phyloP scores from a whole-genome alignment of 2,113 vertebrate species.

The Rhinoptilus africanus region DNA sequence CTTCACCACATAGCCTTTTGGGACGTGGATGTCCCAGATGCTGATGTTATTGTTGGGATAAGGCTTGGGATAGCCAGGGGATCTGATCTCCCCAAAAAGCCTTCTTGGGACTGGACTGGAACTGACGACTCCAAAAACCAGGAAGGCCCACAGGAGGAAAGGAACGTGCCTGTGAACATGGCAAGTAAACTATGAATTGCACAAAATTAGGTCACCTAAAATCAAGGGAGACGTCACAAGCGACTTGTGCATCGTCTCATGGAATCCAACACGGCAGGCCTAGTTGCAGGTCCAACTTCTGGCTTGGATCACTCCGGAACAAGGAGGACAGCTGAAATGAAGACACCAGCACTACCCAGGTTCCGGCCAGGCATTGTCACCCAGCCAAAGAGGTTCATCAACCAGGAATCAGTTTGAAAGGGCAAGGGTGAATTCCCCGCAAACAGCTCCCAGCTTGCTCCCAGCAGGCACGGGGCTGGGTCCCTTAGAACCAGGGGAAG shows the following conservation, averaged over 20 bases:
- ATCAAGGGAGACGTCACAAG: background rate
- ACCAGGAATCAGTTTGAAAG: background rate
- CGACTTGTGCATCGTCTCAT: background rate
- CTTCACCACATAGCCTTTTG: conserved; percentile 81
- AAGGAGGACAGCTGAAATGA: background rate
- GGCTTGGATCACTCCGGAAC: background rate
- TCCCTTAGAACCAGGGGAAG: background rate
- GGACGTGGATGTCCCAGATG: conserved; percentile 80
- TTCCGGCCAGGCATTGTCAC: background rate
- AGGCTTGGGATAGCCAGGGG: conserved; percentile 83
- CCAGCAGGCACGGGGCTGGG: background rate
- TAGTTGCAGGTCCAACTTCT: background rate
- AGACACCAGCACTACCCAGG: background rate
- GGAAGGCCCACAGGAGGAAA: background rate
- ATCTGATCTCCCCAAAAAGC: conserved; percentile 80
- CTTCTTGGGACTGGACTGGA: background rate
- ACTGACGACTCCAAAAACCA: background rate
- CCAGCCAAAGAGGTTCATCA: background rate
- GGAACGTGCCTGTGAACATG: conserved; percentile 46
- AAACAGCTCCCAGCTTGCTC: background rate
- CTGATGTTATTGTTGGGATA: conserved; percentile 78
- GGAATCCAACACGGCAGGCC: background rate
- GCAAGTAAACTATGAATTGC: background rate
- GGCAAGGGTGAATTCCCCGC: background rate
- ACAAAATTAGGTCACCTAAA: background rate